These are phyloP conservation scores for Creontiades dilutus DNA, from an alignment of 2,888 invertebrate genomes.

Conservation along the genomic window DNA sequence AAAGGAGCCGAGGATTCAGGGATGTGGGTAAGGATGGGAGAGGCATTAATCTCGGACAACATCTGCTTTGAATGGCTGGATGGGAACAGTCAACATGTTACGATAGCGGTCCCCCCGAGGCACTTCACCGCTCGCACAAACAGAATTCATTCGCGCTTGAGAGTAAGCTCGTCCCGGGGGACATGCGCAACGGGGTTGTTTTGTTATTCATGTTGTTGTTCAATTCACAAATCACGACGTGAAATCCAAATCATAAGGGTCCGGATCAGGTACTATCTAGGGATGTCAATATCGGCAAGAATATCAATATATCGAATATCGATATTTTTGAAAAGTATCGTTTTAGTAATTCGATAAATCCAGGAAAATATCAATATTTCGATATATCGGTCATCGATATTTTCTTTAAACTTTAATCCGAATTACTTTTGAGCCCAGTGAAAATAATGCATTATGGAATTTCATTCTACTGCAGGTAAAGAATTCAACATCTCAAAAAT, in stretches of 20 bases:
- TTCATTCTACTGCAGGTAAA: no score
- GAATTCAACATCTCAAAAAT: no score
- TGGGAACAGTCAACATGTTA: slow-evolving; percentile 2
- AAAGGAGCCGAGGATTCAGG: background rate
- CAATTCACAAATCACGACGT: background rate
- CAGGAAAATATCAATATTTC: no score
- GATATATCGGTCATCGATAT: no score
- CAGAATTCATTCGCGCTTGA: slow-evolving; percentile 11
- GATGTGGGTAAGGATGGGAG: background rate
- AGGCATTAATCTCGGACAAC: slow-evolving; percentile 15
- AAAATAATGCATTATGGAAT: no score
- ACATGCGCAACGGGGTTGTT: background rate
- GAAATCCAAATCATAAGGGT: background rate
- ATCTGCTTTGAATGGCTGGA: slow-evolving; percentile 5
- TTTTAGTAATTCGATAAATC: no score
- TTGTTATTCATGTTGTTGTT: slow-evolving; percentile 18
- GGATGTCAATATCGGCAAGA: no score
- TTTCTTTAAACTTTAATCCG: no score
- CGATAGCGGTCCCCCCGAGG: background rate
- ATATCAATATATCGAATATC: no score
- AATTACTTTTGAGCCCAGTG: no score
- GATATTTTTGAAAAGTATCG: no score
- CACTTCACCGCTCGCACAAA: background rate
- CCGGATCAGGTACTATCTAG: background rate
- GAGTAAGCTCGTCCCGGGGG: background rate